A percentile compares a stretch with the other conserved stretches of the same genome.
Conservation (phyloP, 2,113 vertebrate species). For the Falcunculus frontatus region DNA sequence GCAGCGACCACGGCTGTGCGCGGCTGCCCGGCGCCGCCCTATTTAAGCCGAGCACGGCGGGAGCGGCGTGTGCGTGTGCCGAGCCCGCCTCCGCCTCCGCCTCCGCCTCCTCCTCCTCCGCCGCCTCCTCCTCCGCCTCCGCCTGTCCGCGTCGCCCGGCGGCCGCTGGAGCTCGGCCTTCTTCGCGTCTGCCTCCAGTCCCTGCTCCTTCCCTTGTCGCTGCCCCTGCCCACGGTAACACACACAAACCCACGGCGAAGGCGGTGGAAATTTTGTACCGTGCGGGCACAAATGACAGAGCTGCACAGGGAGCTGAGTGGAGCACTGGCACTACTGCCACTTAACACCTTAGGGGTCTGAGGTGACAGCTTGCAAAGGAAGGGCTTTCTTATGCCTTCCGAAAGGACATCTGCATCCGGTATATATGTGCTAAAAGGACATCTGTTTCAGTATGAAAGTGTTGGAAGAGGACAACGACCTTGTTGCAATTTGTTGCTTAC, state of each 20-base stretch:
- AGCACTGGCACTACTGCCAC: fast-evolving
- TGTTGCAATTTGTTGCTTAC: neutral
- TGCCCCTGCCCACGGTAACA: fast-evolving
- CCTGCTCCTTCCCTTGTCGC: too few relatives aligned
- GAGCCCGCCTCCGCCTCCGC: neutral
- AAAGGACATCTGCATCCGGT: neutral
- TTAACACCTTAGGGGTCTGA: fast-evolving
- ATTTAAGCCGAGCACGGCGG: constrained; percentile 20
- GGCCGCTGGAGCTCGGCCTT: neutral
- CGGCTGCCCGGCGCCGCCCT: neutral
- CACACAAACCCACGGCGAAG: fast-evolving
- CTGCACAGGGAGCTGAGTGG: fast-evolving
- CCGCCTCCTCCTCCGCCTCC: neutral
- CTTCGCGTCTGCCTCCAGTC: too few relatives aligned
- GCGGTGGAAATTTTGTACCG: fast-evolving
- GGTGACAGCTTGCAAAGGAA: neutral
- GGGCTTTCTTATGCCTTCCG: neutral
- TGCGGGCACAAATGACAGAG: neutral
- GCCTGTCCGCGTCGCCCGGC: neutral
- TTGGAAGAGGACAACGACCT: neutral
- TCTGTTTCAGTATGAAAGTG: fast-evolving
- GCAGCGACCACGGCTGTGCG: fast-evolving
- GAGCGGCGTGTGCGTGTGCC: neutral
- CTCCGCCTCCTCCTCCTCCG: too few relatives aligned
- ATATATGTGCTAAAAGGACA: neutral